phyloP scores from a whole-genome alignment of 2,113 vertebrate species.

The Piaya cayana region DNA sequence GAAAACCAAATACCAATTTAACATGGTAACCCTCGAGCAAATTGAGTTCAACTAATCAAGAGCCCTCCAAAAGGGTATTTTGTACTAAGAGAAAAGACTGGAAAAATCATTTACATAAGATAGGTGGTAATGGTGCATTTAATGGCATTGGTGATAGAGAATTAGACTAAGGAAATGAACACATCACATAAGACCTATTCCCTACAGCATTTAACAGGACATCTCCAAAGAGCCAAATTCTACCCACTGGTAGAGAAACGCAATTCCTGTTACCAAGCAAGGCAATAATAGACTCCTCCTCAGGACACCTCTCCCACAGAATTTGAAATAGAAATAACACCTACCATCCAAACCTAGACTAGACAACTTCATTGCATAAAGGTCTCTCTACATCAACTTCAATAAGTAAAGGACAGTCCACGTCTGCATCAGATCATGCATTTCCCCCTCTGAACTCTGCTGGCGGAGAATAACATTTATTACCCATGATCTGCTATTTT shows the following conservation, averaged over 20 bases:
- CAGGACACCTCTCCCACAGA: not conserved
- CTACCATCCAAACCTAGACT: not conserved
- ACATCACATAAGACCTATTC: not conserved
- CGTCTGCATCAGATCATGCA: not conserved
- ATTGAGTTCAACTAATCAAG: slow-evolving; percentile 75
- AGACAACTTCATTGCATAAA: not conserved
- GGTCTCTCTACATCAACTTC: not conserved
- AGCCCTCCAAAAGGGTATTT: slow-evolving; percentile 64
- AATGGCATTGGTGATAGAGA: slow-evolving; percentile 33
- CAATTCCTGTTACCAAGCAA: not conserved
- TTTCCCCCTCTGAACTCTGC: not conserved
- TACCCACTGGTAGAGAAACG: not conserved
- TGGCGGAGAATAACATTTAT: not conserved
- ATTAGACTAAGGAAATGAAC: slow-evolving; percentile 32
- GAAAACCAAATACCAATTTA: slow-evolving; percentile 75
- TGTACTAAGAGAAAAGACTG: slow-evolving; percentile 56
- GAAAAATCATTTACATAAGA: slow-evolving; percentile 64
- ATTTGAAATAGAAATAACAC: not conserved
- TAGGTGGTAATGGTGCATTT: slow-evolving; percentile 57
- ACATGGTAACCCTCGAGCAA: slow-evolving; percentile 71
- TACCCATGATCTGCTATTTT: not conserved
- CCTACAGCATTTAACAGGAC: not conserved
- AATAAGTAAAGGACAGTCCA: not conserved
- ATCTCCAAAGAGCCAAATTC: not conserved
- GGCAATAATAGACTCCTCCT: not conserved